phyloP scores from a whole-genome alignment of 2,113 vertebrate genomes.

The Bujurquina vittata region DNA sequence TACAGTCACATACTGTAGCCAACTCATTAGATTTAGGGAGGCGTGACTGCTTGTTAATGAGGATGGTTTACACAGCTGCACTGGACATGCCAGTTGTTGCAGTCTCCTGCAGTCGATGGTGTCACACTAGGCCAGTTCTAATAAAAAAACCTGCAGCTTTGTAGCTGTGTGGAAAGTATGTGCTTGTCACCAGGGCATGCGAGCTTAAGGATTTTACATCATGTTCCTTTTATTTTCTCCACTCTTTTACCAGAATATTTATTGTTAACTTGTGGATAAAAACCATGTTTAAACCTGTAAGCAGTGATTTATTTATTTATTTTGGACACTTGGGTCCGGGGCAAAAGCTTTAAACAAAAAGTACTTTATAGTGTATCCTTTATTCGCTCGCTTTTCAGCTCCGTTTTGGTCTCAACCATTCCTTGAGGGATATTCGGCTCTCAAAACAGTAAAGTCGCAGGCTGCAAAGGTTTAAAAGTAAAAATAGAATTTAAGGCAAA shows the following conservation, averaged over 20 bases:
- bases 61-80: slow-evolving; percentile 4
- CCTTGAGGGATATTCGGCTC: background rate
- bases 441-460: background rate
- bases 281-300: background rate
- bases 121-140: background rate
- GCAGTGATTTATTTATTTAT: background rate
- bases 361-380: background rate
- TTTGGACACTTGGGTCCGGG: background rate
- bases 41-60: slow-evolving; percentile 23
- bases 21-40: slow-evolving; percentile 34
- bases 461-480: too few species aligned
- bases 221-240: background rate
- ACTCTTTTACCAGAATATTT: background rate
- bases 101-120: rapidly evolving
- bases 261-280: background rate
- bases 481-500: too few species aligned
- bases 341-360: background rate
- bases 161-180: background rate
- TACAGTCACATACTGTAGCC: slow-evolving; percentile 13
- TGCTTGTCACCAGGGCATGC: background rate
- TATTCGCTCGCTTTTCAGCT: background rate
- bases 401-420: background rate
- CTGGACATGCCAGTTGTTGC: background rate
- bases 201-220: background rate
- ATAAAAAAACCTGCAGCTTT: background rate